Base-by-base conservation (phyloP, 2,113 vertebrate species). In the Xenopus tropicalis region DNA sequence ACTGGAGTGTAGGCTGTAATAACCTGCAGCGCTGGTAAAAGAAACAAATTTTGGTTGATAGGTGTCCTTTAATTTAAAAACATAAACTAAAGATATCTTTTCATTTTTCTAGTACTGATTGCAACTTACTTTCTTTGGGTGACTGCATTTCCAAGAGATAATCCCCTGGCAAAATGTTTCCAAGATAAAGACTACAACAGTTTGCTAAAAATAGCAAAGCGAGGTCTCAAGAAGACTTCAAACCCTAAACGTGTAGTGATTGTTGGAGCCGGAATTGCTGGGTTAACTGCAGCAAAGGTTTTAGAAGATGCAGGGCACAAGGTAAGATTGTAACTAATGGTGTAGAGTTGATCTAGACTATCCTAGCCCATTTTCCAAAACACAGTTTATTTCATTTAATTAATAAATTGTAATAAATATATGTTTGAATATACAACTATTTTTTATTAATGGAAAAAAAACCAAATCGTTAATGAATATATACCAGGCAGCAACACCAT, bases 261-360 rank as follows among this genome's bases (percentile, higher is more conserved):
- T 68, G 83, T 95, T 1, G 93, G 93, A 0, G 93, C 87, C 0
- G 93, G 93, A 14, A 84, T 92, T 10, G 86, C 93, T 0, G 93
- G 93, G 43, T 85, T 94, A 71, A 90, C 92, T 4, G 92, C 93
- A 0, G 92, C 93, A 51, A 91, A 91, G 80, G 78, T 93, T 76
- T 79, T 95, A 58, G 84, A 92, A 14, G 88, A 91, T 2, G 90
- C 90, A 0, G 93, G 93, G 37, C 93, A 94, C 71, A 90, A 93
- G 91, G 93, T 94, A 63, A 77, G 77, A 19, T 17, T 48, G 16
- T 48, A 48, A 48, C 46, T 48, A 9, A 37, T 37, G 29, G 10
- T 7, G 6, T 37, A 37, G 29, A 37, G 29, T 6, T 37, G 29
- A 37, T 37, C 5, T 6, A 37, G 29, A 4, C 6, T 3, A 29